Percentiles rank a stretch among this genome's conserved stretches.
These are phyloP conservation scores for Brachypteracias leptosomus DNA, from an alignment of 2,113 vertebrate species.

Conservation along the genomic window DNA sequence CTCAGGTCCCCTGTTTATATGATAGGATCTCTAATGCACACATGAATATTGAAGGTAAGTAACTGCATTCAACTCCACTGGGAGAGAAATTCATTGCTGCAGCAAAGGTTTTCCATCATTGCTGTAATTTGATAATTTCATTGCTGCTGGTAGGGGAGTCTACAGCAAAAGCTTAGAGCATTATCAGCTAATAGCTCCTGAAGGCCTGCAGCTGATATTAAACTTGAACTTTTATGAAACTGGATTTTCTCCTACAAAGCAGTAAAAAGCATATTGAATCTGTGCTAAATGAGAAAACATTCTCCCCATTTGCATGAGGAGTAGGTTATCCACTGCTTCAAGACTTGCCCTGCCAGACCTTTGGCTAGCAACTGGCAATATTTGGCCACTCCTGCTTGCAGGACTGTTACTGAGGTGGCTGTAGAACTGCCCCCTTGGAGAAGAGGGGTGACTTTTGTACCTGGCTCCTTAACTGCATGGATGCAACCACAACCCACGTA, in stretches of 20 bases:
- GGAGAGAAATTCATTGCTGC: constrained; percentile 17
- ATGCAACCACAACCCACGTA: neutral
- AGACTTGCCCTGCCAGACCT: neutral
- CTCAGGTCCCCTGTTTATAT: neutral
- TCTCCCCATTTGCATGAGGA: neutral
- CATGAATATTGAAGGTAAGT: neutral
- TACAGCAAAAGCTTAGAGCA: constrained; percentile 30
- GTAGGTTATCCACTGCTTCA: neutral
- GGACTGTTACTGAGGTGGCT: neutral
- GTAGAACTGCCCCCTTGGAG: rapidly evolving
- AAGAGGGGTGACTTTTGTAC: rapidly evolving
- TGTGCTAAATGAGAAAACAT: neutral
- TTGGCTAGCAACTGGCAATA: neutral
- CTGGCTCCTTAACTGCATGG: neutral
- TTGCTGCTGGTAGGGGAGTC: neutral
- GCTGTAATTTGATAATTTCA: constrained; percentile 52
- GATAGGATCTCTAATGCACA: neutral
- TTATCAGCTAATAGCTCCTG: constrained; percentile 51
- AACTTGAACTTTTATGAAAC: constrained; percentile 25
- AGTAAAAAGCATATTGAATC: neutral
- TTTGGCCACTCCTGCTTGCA: neutral
- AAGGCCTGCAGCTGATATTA: constrained; percentile 37
- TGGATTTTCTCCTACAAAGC: neutral
- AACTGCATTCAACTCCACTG: neutral
- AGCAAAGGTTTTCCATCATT: constrained; percentile 24